A percentile compares a stretch with the other conserved stretches of the same genome.
These are phyloP conservation scores for Wasmannia auropunctata DNA, from an alignment of 1,140 invertebrate genomes.

Conservation along the genomic window DNA sequence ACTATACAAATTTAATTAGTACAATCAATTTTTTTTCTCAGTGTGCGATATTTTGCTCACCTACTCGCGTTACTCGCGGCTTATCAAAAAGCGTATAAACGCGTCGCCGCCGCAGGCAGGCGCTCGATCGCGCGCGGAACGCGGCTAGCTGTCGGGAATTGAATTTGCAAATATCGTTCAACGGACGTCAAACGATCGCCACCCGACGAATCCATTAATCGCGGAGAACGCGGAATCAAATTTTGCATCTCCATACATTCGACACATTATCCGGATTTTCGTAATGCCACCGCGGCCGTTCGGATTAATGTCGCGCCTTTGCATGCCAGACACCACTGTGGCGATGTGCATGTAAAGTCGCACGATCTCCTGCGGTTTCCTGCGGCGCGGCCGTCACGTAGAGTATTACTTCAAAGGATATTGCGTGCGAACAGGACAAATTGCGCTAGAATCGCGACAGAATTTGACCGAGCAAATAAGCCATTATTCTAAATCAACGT, in stretches of 20 bases:
- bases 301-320: neutral
- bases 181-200: neutral
- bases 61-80: neutral
- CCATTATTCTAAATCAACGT: constrained; percentile 3
- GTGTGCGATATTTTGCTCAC: too few species aligned
- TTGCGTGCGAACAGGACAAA: neutral
- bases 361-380: constrained; percentile 44
- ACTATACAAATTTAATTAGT: too few species aligned
- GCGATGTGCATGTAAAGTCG: constrained; percentile 1
- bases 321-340: neutral
- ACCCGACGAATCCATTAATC: neutral
- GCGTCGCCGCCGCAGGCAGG: too few species aligned
- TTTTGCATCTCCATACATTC: constrained; percentile 5
- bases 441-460: neutral
- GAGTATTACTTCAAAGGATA: constrained; percentile 29
- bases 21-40: too few species aligned
- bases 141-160: neutral
- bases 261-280: neutral
- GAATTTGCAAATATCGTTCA: constrained; percentile 32
- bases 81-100: neutral
- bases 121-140: neutral
- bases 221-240: neutral
- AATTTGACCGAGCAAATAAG: constrained; percentile 1
- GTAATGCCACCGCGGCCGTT: neutral
- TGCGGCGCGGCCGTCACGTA: constrained; percentile 23